Conservation (phyloP, 2,888 invertebrate species). For the Mechanitis mazaeus region DNA sequence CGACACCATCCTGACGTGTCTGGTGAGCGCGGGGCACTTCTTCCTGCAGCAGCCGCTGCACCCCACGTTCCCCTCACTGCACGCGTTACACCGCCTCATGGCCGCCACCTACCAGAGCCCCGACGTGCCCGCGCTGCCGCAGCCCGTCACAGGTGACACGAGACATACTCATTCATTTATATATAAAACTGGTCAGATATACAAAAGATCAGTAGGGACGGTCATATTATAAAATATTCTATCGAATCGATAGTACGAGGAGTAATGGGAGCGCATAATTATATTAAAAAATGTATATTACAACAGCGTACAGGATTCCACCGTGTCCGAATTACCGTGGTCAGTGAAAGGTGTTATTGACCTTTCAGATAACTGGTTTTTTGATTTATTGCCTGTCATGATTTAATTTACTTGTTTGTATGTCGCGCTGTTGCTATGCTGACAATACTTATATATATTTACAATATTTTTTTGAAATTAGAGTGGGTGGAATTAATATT, state of each 20-base stretch:
- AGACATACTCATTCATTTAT: neutral
- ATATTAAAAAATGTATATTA: slow-evolving; percentile 1
- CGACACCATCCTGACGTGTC: slow-evolving; percentile 92
- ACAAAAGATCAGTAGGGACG: neutral
- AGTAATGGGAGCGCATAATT: no score
- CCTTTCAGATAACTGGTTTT: slow-evolving; percentile 1
- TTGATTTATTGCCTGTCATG: neutral
- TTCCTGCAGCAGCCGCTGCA: slow-evolving; percentile 97
- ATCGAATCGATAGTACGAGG: no score
- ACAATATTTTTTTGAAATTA: no score
- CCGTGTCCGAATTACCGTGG: slow-evolving; percentile 1
- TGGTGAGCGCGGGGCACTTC: slow-evolving; percentile 91
- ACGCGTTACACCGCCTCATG: slow-evolving; percentile 88
- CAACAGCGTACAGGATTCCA: neutral
- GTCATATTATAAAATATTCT: no score
- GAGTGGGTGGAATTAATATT: no score
- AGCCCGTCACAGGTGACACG: slow-evolving; percentile 83
- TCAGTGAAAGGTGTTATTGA: slow-evolving; percentile 6
- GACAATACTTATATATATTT: no score
- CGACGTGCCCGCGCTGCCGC: slow-evolving; percentile 87
- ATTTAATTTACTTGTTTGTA: no score
- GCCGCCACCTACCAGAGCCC: slow-evolving; percentile 86
- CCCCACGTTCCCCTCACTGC: slow-evolving; percentile 91
- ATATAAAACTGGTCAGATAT: neutral
- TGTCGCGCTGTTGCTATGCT: no score